Conservation (phyloP, 2,888 invertebrate species). For the Aspidapion aeneum region DNA sequence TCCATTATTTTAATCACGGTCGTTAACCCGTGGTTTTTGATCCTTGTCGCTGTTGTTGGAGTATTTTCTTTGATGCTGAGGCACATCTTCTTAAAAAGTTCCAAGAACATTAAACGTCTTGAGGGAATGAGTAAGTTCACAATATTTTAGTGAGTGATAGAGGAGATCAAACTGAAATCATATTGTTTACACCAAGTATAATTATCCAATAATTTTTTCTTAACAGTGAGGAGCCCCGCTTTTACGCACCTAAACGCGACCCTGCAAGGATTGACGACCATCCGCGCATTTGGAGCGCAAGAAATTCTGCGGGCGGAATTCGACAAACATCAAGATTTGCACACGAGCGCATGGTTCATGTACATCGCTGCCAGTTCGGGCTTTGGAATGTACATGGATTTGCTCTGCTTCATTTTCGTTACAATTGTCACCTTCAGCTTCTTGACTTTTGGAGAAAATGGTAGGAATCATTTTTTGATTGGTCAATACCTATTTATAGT, state of each 20-base stretch:
- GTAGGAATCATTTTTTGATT: not conserved
- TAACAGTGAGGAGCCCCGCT: slow-evolving; percentile 79
- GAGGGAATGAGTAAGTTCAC: slow-evolving; percentile 61
- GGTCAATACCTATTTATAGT: too few relatives aligned
- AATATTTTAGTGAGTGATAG: too few relatives aligned
- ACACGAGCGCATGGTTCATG: slow-evolving; percentile 66
- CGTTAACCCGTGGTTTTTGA: slow-evolving; percentile 51
- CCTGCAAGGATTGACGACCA: slow-evolving; percentile 74
- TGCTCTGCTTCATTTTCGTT: slow-evolving; percentile 61
- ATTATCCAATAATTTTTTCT: too few relatives aligned
- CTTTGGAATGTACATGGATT: slow-evolving; percentile 63
- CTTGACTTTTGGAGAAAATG: slow-evolving; percentile 48
- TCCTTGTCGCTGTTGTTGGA: slow-evolving; percentile 53
- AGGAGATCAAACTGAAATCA: too few relatives aligned
- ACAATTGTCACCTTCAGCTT: slow-evolving; percentile 65
- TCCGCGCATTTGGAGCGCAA: slow-evolving; percentile 73
- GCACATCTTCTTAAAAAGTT: slow-evolving; percentile 62
- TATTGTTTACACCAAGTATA: too few relatives aligned
- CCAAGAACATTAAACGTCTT: slow-evolving; percentile 65
- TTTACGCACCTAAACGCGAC: slow-evolving; percentile 79
- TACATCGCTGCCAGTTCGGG: slow-evolving; percentile 61
- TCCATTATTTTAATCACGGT: slow-evolving; percentile 54
- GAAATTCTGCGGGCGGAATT: slow-evolving; percentile 56
- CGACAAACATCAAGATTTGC: slow-evolving; percentile 57
- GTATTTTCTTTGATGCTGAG: slow-evolving; percentile 61